A percentile compares a stretch with the other conserved stretches of the same genome.
These are phyloP conservation scores for Eleginops maclovinus DNA, from an alignment of 2,113 vertebrate genomes.

Conservation along the genomic window DNA sequence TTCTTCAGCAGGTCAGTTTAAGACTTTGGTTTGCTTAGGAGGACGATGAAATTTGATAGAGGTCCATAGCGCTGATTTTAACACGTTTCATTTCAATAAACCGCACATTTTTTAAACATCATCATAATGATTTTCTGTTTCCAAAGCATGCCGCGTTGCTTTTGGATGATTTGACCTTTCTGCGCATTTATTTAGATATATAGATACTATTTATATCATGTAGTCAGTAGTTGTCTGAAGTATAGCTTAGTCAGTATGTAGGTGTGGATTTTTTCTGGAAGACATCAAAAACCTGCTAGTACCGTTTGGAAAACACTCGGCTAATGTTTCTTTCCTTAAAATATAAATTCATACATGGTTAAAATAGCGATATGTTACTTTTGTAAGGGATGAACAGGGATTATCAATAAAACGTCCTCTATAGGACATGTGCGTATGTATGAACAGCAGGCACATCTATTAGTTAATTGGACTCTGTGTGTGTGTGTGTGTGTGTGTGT, in stretches of 20 bases:
- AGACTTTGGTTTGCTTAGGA: neutral
- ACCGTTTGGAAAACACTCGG: neutral
- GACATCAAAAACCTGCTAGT: neutral
- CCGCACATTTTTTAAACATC: no score
- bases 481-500: neutral
- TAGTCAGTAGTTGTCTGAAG: neutral
- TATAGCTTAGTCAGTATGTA: neutral
- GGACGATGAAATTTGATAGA: neutral
- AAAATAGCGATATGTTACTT: neutral
- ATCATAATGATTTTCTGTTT: no score
- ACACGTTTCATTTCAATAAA: neutral
- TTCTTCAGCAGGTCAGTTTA: neutral
- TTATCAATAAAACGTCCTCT: neutral
- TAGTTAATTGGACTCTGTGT: neutral
- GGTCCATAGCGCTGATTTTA: neutral
- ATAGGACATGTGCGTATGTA: neutral
- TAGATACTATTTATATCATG: no score
- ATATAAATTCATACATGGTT: neutral
- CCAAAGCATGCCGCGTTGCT: no score
- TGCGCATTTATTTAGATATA: no score
- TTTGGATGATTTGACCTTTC: no score
- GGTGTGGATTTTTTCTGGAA: neutral
- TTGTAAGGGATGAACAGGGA: neutral
- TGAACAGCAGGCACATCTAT: conserved; percentile 37
- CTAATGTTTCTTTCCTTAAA: neutral